Evolutionary conservation across 64 coral and sea anemone genomes (phyloP).

Genomic region (Pachyseris speciosa): DNA sequence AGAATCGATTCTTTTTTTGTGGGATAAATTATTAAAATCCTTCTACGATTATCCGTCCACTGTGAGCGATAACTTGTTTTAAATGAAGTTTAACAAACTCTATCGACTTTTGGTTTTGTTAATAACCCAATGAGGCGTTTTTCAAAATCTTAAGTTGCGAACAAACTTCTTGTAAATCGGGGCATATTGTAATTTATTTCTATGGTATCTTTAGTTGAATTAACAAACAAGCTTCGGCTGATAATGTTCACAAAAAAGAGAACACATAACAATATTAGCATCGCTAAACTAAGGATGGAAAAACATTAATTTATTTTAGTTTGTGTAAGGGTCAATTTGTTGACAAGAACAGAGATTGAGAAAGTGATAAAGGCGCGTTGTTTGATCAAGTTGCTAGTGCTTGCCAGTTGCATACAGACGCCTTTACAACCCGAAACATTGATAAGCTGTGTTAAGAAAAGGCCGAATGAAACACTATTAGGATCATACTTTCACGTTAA

Average conservation of each 20-base stretch:
- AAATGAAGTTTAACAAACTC: background rate
- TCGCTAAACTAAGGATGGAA: conserved; percentile 8
- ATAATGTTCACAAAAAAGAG: conserved; percentile 4
- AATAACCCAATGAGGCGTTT: background rate
- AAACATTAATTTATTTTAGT: conserved; percentile 38
- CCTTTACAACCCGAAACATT: background rate
- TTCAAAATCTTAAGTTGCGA: background rate
- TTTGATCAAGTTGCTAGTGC: conserved; percentile 13
- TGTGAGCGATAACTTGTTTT: too few relatives aligned
- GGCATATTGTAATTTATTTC: background rate
- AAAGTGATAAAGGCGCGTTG: conserved; percentile 1
- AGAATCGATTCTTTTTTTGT: too few relatives aligned
- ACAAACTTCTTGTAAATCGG: background rate
- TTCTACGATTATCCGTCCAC: too few relatives aligned
- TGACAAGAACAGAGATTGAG: background rate
- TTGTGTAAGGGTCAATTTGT: conserved; percentile 16
- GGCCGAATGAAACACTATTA: background rate
- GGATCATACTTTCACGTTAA: background rate
- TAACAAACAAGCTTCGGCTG: background rate
- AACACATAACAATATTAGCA: background rate
- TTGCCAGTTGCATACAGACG: background rate
- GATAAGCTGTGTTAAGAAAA: background rate
- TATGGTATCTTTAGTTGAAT: background rate
- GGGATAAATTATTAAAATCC: too few relatives aligned
- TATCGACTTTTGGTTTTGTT: background rate